These are phyloP conservation scores for Ametastegia equiseti DNA, from an alignment of 2,888 invertebrate species.

Conservation along the genomic window DNA sequence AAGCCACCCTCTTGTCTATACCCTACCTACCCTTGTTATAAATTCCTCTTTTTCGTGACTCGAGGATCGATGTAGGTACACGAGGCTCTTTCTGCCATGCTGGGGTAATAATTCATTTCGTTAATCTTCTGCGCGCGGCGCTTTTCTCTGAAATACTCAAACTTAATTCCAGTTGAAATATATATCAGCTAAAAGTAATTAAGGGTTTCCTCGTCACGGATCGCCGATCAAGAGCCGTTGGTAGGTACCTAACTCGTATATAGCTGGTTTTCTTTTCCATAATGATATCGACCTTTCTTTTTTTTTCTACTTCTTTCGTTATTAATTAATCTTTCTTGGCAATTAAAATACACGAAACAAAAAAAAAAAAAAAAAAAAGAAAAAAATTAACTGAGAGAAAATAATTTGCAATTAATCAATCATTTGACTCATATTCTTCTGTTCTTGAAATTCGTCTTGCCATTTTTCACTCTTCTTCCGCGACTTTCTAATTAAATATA, in stretches of 20 bases:
- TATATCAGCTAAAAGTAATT: slow-evolving; percentile 9
- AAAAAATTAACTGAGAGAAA: too few relatives aligned
- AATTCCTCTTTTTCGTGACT: background rate
- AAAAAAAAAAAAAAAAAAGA: too few relatives aligned
- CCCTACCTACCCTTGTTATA: slow-evolving; percentile 7
- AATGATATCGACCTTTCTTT: too few relatives aligned
- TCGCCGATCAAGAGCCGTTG: background rate
- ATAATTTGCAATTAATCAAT: too few relatives aligned
- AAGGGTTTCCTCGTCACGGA: background rate
- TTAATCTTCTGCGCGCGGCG: background rate
- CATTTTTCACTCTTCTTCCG: too few relatives aligned
- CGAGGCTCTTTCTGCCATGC: background rate
- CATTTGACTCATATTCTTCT: too few relatives aligned
- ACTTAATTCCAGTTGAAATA: slow-evolving; percentile 5
- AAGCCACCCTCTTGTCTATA: too few relatives aligned
- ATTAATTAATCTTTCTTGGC: too few relatives aligned
- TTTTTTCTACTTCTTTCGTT: background rate
- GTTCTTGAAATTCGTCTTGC: too few relatives aligned
- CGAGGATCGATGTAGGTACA: background rate
- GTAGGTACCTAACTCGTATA: background rate
- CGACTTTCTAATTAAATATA: too few relatives aligned
- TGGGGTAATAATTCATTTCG: background rate
- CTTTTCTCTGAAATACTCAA: background rate
- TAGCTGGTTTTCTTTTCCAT: background rate
- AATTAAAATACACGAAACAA: too few relatives aligned